Evolutionary conservation across 1,140 invertebrate genomes (phyloP), one percentile per base, ranked within the genome.

Genomic region (Heliconius nattereri): DNA sequence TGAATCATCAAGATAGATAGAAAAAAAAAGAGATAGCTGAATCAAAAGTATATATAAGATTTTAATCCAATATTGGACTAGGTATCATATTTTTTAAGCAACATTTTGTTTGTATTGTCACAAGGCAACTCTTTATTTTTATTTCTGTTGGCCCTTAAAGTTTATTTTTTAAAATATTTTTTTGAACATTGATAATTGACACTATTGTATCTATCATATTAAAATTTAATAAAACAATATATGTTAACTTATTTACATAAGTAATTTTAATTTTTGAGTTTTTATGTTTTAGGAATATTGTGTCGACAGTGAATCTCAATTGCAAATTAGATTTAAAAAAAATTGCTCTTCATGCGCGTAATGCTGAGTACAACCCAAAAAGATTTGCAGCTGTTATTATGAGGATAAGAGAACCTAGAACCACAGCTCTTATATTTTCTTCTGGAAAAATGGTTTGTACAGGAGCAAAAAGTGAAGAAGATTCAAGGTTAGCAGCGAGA

Each of bases 391-490:
- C 99, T 81, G 99, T 99, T 0, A 99, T 99, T 77, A 99, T 99
- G 99, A 96, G 99, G 91, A 99, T 99, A 89, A 95, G 99, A 91
- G 99, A 99, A 91, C 99, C 99, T 0, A 95, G 99, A 85, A 99
- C 99, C 3, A 99, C 99, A 32, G 99, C 99, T 19, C 94, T 99
- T 16, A 99, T 99, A 84, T 99, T 99, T 90, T 99, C 98, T 87
- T 99, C 99, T 60, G 99, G 99, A 1, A 99, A 99, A 96, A 99
- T 99, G 99, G 99, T 99, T 0, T 99, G 99, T 92, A 99, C 99
- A 2, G 99, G 99, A 26, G 99, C 99, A 1, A 99, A 99, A 95
- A 99, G 98, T 96, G 99, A 99, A 95, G 99, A 99, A 88, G 97
- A 99, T 90, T 99, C 99, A 1, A 95, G 98, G 85, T 94, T 99